Evolutionary conservation across 2,888 invertebrate species (phyloP).

Genomic region (Bombyx huttoni): DNA sequence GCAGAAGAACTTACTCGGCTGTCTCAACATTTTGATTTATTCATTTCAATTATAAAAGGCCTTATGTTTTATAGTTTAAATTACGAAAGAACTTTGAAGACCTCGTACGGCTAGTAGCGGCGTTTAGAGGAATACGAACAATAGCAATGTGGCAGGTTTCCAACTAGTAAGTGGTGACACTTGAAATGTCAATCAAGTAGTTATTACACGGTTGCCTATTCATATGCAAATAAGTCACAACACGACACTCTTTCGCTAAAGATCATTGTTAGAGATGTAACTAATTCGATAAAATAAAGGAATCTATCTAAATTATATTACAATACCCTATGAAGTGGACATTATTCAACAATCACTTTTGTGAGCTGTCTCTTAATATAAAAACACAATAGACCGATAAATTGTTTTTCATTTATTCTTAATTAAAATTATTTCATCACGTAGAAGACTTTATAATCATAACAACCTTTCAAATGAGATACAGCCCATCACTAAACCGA

Average conservation of each 20-base stretch:
- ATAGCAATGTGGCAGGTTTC: conserved; percentile 2
- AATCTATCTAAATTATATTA: too few relatives aligned
- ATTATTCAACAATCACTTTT: too few relatives aligned
- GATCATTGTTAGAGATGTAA: background rate
- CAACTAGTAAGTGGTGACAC: conserved; percentile 14
- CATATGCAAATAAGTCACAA: conserved; percentile 34
- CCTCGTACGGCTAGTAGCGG: background rate
- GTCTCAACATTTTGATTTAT: background rate
- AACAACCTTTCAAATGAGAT: background rate
- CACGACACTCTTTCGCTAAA: conserved; percentile 17
- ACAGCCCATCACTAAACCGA: background rate
- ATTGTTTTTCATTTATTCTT: too few relatives aligned
- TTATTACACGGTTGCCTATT: conserved; percentile 24
- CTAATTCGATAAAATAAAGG: conserved; percentile 5
- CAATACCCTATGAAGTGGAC: too few relatives aligned
- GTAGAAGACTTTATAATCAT: background rate
- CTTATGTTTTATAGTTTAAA: background rate
- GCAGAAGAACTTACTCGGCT: conserved; percentile 9
- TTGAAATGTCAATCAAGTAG: conserved; percentile 26
- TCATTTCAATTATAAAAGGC: background rate
- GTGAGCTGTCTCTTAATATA: too few relatives aligned
- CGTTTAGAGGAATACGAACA: background rate
- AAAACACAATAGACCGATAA: too few relatives aligned
- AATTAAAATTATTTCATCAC: too few relatives aligned
- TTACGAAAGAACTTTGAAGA: background rate